Base-by-base conservation (phyloP, 1,140 invertebrate genomes). In the Micrasema minimum region DNA sequence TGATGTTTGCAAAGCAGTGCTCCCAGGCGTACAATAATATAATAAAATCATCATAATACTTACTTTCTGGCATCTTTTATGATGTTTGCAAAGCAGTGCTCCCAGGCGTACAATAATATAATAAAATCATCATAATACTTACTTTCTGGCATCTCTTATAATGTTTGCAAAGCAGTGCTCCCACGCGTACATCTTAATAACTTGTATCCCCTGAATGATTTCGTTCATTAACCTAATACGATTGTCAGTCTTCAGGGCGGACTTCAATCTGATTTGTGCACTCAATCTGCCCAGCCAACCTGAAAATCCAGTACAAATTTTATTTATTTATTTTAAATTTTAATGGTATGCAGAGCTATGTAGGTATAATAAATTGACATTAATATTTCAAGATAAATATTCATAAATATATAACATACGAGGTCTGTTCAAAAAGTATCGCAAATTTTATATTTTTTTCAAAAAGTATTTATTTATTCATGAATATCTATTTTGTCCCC, bases 21-120 rank as follows among this genome's bases (percentile, higher is more conserved):
- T 96, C 93, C 94, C n/a, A n/a, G n/a, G n/a, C n/a, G n/a, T n/a
- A n/a, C n/a, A n/a, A n/a, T n/a, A n/a, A n/a, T n/a, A n/a, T n/a
- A n/a, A n/a, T n/a, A n/a, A n/a, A n/a, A n/a, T n/a, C n/a, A n/a
- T n/a, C n/a, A n/a, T 59, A n/a, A 59, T 7, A 78, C 78, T 78
- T 67, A 85, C 83, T 78, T 81, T 51, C 84, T 80, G 0, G 82
- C 82, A 31, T 80, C 61, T 0, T 80, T 85, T 10, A 94, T 87
- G 26, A 94, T 81, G 61, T 85, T 86, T 2, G 89, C 89, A 78
- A 96, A 95, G 0, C 92, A 92, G 66, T 90, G 88, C 79, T 96
- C 93, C 94, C 94, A 96, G 0, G 92, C 90, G 77, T 95, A 95
- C 94, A 97, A n/a, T n/a, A n/a, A n/a, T n/a, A n/a, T n/a, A n/a